Conservation (phyloP, 2,113 vertebrate species). For the Polypterus senegalus region DNA sequence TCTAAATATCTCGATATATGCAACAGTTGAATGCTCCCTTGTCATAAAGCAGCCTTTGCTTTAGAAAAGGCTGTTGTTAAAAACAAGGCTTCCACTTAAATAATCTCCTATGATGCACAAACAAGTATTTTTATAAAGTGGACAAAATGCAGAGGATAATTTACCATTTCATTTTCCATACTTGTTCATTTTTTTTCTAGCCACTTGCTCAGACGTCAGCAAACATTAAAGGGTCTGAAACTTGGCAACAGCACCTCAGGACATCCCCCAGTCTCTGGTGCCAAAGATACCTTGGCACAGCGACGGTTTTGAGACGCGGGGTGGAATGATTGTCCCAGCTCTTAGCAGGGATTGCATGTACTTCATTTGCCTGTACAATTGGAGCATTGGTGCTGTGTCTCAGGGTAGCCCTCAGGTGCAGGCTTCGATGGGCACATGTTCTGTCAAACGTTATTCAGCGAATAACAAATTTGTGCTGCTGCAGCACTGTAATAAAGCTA, state of each 20-base stretch:
- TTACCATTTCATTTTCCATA: conserved; percentile 2
- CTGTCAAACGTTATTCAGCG: conserved; percentile 52
- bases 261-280: conserved; percentile 65
- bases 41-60: conserved; percentile 39
- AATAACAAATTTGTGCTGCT: conserved; percentile 60
- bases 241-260: conserved; percentile 54
- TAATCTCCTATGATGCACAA: conserved; percentile 48
- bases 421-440: conserved; percentile 66
- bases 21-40: conserved; percentile 5
- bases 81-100: conserved; percentile 29
- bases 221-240: conserved; percentile 56
- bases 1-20: conserved; percentile 7
- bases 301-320: conserved; percentile 49
- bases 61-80: conserved; percentile 40
- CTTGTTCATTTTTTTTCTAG: conserved; percentile 21
- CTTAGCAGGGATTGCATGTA: conserved; percentile 64
- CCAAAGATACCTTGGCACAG: conserved; percentile 64
- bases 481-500: conserved; percentile 55
- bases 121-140: conserved; percentile 27
- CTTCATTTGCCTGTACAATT: conserved; percentile 68
- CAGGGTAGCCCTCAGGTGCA: conserved; percentile 57
- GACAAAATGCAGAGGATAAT: conserved; percentile 12
- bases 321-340: conserved; percentile 56
- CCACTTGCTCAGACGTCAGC: conserved; percentile 36
- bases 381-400: conserved; percentile 51